Percentiles rank a stretch among this genome's conserved stretches.
Evolutionary conservation across 1,140 invertebrate genomes (phyloP).

Genomic region (Plutomurus gul): DNA sequence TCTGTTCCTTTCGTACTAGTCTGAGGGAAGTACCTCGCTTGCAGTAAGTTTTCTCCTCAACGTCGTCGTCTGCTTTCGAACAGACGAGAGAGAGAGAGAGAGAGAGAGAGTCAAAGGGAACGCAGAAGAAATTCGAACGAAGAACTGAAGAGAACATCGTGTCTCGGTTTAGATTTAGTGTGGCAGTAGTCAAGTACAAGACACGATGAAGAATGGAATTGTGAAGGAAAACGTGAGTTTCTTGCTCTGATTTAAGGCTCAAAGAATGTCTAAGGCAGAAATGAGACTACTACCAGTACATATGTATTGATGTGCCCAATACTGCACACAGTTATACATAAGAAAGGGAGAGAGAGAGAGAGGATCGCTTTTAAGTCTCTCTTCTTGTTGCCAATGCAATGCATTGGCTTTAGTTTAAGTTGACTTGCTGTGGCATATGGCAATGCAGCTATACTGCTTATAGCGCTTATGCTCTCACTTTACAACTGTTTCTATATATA

Average conservation of each 20-base stretch:
- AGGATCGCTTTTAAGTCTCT: not conserved
- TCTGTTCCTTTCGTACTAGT: no score
- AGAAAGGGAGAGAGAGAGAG: no score
- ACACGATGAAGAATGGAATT: conserved; percentile 24
- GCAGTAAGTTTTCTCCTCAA: no score
- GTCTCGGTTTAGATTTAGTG: not conserved
- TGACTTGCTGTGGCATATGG: not conserved
- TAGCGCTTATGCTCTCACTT: no score
- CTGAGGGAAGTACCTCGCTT: no score
- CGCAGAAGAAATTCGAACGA: not conserved
- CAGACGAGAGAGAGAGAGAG: not conserved
- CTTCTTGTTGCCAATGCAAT: not conserved
- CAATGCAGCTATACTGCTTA: not conserved
- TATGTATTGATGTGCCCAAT: no score
- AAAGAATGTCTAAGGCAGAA: conserved; percentile 7
- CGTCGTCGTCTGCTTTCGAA: no score
- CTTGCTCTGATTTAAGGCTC: conserved; percentile 11
- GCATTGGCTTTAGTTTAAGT: not conserved
- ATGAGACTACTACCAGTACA: conserved; percentile 26
- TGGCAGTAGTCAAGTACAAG: conserved; percentile 8
- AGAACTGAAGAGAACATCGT: not conserved
- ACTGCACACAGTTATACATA: no score
- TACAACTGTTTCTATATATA: not conserved
- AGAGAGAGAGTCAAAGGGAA: not conserved
- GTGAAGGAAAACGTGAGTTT: conserved; percentile 26